phyloP scores from a whole-genome alignment of 2,113 vertebrate genomes.

The Nipponia nippon region DNA sequence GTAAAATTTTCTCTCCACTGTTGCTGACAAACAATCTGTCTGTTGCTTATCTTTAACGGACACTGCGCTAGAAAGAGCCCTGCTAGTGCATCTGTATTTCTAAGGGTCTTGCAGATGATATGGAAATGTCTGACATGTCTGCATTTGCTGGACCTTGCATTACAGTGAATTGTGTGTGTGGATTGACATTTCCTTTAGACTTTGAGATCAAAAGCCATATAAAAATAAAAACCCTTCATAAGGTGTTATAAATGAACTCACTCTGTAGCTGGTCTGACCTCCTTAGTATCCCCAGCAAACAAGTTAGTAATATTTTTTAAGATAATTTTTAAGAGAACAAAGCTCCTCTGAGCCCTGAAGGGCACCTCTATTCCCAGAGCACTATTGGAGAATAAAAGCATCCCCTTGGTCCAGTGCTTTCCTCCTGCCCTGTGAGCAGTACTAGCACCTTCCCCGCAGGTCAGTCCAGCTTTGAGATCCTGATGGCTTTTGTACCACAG shows the following conservation, averaged over 20 bases:
- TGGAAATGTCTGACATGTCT: not conserved
- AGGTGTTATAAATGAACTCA: not conserved
- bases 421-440: not conserved
- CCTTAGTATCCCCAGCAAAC: not conserved
- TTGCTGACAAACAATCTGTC: not conserved
- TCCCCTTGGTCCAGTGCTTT: not conserved
- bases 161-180: not conserved
- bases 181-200: not conserved
- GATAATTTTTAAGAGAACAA: not conserved
- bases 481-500: not conserved
- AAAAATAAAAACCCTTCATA: slow-evolving; percentile 1
- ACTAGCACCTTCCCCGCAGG: not conserved
- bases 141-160: not conserved
- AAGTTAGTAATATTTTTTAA: not conserved
- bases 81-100: not conserved
- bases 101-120: not conserved
- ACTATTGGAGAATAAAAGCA: not conserved
- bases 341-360: not conserved
- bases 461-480: not conserved
- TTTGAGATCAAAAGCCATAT: not conserved
- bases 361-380: not conserved
- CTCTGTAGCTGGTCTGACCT: not conserved
- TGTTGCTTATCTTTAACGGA: not conserved
- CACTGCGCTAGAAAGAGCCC: not conserved
- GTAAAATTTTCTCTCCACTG: not conserved